Base-by-base conservation (phyloP, 2,888 invertebrate genomes). In the Lysandra coridon region DNA sequence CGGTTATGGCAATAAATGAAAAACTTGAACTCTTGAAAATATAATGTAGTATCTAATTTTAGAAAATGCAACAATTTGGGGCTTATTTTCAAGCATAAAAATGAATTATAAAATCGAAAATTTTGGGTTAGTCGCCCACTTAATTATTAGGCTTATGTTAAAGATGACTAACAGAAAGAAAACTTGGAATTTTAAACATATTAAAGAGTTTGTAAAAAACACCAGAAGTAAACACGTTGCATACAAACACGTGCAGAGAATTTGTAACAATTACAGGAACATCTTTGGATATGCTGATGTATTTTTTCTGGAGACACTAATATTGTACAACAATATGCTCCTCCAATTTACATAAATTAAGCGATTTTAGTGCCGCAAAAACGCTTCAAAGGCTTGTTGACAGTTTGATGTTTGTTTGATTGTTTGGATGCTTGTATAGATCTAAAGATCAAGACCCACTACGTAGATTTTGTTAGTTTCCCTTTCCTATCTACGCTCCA, bases 331-430 rank as follows among this genome's bases (percentile, higher is more conserved):
- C 53, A 57, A 76, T 44, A 75, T 75, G 44, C 23, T 53, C 17
- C 76, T 76, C 76, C 76, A 57, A 76, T 76, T 76, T 76, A 76
- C 76, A 76, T 76, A 76, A 76, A 76, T 76, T 76, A 76, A 76
- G 57, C 44, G 12, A 44, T 12, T 75, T 75, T 57, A 76, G 17
- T 30, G 75, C 33, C 33, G 33, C 76, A 76, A 76, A 57, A 74
- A 75, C 44, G 30, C 30, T 49, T 30, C 23, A 30, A 30, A 33
- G 23, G 49, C 75, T 53, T 57, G 76, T 76, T 76, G 76, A 57
- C 76, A 76, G 53, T n/a, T 76, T 33, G 53, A 53, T 53, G 12
- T 33, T 76, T 30, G 7, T 69, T 69, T 69, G 10, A 37, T 69
- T 69, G 69, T 69, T 33, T 69, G 5, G 5, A 12, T 69, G 23